Evolutionary conservation across 2,113 vertebrate genomes (phyloP).

Genomic region (Copsychus sechellarum): DNA sequence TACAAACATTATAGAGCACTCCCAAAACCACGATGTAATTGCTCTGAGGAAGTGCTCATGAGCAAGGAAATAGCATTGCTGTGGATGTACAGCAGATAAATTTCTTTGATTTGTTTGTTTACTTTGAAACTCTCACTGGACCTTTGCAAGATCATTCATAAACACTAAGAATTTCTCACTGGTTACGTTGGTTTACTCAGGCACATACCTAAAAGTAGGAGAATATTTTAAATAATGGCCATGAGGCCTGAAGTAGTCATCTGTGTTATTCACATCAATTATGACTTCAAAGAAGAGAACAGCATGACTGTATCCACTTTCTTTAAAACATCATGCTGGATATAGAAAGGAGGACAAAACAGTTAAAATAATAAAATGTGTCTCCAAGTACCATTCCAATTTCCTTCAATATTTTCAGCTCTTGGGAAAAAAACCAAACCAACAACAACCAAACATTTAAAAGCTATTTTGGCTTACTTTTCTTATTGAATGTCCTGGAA

Average conservation of each 20-base stretch:
- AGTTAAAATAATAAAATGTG: background rate
- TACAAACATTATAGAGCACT: background rate
- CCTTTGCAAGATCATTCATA: background rate
- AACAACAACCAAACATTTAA: background rate
- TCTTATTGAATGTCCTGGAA: background rate
- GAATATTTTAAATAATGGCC: background rate
- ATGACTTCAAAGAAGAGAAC: background rate
- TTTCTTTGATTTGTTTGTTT: background rate
- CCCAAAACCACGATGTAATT: background rate
- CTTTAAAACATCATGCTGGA: background rate
- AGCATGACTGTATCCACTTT: background rate
- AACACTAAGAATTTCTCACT: background rate
- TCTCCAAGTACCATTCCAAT: background rate
- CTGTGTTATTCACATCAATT: background rate
- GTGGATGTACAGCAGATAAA: background rate
- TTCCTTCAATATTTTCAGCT: background rate
- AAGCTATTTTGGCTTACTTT: background rate
- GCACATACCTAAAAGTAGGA: background rate
- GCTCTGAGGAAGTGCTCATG: background rate
- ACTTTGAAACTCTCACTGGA: background rate
- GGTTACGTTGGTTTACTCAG: background rate
- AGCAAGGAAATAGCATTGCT: background rate
- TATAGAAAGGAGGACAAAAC: background rate
- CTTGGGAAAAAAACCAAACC: background rate
- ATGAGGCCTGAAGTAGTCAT: background rate